A percentile compares a stretch with the other conserved stretches of the same genome.
Evolutionary conservation across 2,888 invertebrate genomes (phyloP).

Genomic region (Orchestes rusci): DNA sequence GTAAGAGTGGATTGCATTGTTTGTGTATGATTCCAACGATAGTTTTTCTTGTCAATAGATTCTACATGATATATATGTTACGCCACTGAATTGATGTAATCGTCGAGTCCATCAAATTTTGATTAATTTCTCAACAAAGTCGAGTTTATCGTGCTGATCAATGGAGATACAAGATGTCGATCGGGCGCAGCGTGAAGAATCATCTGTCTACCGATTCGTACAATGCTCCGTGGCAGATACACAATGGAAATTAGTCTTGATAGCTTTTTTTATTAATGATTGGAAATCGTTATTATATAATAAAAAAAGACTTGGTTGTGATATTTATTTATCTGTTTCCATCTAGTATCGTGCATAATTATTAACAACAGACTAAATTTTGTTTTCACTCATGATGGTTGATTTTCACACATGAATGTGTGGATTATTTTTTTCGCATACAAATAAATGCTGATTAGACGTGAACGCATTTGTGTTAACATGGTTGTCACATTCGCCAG

Average conservation of each 20-base stretch:
- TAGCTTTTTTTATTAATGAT: slow-evolving; percentile 24
- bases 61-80: not conserved
- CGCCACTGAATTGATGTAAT: slow-evolving; percentile 11
- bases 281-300: slow-evolving; percentile 14
- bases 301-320: not conserved
- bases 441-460: too few species aligned
- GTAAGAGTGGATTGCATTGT: too few species aligned
- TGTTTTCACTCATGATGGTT: too few species aligned
- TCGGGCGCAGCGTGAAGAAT: slow-evolving; percentile 24
- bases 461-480: too few species aligned
- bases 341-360: too few species aligned
- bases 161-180: slow-evolving; percentile 25
- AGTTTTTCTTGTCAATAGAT: too few species aligned
- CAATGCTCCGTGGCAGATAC: slow-evolving; percentile 20
- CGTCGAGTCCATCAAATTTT: slow-evolving; percentile 21
- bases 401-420: too few species aligned
- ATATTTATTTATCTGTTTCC: too few species aligned
- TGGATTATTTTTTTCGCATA: too few species aligned
- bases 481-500: too few species aligned
- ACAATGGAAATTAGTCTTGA: slow-evolving; percentile 22
- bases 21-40: too few species aligned
- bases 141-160: slow-evolving; percentile 22
- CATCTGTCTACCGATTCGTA: slow-evolving; percentile 21
- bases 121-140: slow-evolving; percentile 24
- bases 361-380: too few species aligned